phyloP scores from a whole-genome alignment of 2,888 invertebrate species.

The Sphaerophoria rueppellii region DNA sequence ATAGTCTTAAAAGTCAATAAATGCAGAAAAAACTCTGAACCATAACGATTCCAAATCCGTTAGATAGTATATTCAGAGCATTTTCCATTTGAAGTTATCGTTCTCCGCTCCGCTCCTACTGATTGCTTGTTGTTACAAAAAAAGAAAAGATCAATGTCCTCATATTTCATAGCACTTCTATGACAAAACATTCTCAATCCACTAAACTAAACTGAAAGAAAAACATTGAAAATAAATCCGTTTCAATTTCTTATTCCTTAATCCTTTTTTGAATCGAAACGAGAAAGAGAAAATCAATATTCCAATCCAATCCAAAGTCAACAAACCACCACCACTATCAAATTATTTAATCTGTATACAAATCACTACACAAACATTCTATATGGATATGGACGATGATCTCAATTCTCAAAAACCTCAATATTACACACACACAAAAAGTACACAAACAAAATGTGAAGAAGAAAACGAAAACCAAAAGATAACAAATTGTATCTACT shows the following conservation, averaged over 20 bases:
- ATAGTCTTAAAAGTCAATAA: too few species aligned
- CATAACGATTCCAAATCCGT: conserved; percentile 70
- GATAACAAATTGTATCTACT: too few species aligned
- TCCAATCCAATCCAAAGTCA: conserved; percentile 50
- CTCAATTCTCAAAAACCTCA: conserved; percentile 18
- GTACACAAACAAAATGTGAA: conserved; percentile 35
- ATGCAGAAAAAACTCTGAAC: conserved; percentile 36
- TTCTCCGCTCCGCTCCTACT: conserved; percentile 24
- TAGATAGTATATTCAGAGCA: conserved; percentile 52
- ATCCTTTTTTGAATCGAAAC: conserved; percentile 64
- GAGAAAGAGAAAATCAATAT: conserved; percentile 52
- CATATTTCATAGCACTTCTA: conserved; percentile 62
- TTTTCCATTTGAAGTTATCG: conserved; percentile 51
- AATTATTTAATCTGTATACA: background rate
- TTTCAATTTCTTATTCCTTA: conserved; percentile 47
- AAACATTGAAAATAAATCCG: conserved; percentile 36
- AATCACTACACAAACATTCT: conserved; percentile 25
- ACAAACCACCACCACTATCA: conserved; percentile 30
- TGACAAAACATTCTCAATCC: conserved; percentile 15
- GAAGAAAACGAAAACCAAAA: too few species aligned
- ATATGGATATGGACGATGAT: conserved; percentile 1
- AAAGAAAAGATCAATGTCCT: conserved; percentile 72
- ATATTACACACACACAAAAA: conserved; percentile 10
- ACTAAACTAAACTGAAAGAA: conserved; percentile 12
- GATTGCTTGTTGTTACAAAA: conserved; percentile 18